These are phyloP conservation scores for Tapirus terrestris DNA, from an alignment of 2,113 vertebrate genomes.

Conservation along the genomic window DNA sequence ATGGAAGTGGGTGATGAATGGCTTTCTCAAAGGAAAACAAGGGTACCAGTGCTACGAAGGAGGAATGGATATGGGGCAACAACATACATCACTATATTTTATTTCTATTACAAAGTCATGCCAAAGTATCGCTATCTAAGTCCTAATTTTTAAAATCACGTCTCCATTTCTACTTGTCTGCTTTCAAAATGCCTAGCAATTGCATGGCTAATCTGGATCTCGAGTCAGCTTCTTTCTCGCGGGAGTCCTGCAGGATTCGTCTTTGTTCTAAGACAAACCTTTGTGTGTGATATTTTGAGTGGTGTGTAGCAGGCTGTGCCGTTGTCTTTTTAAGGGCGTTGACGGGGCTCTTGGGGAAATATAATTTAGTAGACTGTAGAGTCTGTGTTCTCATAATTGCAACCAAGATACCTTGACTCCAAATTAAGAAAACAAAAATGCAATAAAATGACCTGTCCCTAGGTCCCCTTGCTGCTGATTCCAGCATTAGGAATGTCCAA, in stretches of 20 bases:
- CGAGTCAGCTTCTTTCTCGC: neutral
- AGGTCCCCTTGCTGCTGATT: constrained; percentile 50
- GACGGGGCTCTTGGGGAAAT: constrained; percentile 47
- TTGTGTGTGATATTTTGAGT: neutral
- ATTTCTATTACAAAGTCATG: neutral
- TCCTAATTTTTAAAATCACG: neutral
- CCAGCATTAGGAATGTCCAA: neutral
- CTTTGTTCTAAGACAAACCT: constrained; percentile 18
- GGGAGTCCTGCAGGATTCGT: neutral
- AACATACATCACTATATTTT: neutral
- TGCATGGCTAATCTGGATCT: neutral
- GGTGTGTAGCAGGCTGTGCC: neutral
- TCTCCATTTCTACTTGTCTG: neutral
- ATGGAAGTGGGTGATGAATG: neutral
- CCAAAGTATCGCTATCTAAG: neutral
- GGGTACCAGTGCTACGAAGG: neutral
- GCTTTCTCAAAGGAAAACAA: neutral
- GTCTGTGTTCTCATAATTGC: constrained; percentile 33
- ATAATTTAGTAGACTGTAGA: neutral
- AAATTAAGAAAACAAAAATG: constrained; percentile 54
- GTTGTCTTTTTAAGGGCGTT: neutral
- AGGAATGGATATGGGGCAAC: neutral
- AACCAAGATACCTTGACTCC: neutral
- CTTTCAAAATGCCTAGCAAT: neutral
- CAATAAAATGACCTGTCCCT: constrained; percentile 44